Evolutionary conservation across 2,113 vertebrate species (phyloP).

Genomic region (Agapornis roseicollis): DNA sequence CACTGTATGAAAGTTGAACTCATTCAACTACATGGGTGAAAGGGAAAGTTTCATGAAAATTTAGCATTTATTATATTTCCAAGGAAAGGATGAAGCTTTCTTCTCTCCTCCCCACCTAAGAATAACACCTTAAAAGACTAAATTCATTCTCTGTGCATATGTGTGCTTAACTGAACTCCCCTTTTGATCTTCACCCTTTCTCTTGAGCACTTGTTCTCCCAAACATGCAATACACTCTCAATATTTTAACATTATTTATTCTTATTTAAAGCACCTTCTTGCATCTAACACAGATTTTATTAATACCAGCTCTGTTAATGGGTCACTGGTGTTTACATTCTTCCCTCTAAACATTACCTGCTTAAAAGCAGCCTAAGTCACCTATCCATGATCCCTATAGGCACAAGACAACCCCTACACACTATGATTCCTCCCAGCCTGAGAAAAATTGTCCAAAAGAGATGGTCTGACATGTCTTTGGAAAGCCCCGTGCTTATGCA

Average conservation of each 20-base stretch:
- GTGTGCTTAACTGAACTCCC: neutral
- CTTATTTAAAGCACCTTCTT: neutral
- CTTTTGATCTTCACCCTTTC: neutral
- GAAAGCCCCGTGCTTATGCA: neutral
- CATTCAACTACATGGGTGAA: neutral
- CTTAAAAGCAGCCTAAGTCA: neutral
- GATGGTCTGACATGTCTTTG: neutral
- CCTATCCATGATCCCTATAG: neutral
- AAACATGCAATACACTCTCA: neutral
- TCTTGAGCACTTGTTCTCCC: neutral
- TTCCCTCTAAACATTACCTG: neutral
- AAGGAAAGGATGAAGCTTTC: slow-evolving; percentile 22
- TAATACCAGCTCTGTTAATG: neutral
- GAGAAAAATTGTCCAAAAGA: neutral
- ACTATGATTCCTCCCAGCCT: neutral
- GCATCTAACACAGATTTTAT: neutral
- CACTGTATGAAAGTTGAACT: slow-evolving; percentile 40
- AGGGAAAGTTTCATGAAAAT: slow-evolving; percentile 24
- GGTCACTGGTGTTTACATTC: neutral
- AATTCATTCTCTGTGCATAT: neutral
- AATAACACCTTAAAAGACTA: neutral
- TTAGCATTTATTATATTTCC: slow-evolving; percentile 33
- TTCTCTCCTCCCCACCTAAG: neutral
- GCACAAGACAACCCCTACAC: neutral
- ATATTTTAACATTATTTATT: neutral